Evolutionary conservation across 1,140 invertebrate genomes (phyloP), one percentile per base, ranked within the genome.

Genomic region (Eueides isabella): DNA sequence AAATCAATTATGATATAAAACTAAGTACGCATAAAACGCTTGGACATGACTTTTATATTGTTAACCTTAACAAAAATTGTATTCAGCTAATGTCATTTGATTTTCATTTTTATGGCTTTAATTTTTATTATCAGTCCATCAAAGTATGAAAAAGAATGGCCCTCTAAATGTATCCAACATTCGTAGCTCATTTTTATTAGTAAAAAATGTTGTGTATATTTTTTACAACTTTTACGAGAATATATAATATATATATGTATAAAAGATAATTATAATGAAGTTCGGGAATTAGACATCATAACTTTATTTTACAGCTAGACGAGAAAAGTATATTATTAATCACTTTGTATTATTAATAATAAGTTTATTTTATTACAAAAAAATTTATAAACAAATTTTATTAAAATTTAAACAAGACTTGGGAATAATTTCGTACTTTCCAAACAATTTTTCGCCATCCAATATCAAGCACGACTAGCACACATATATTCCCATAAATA

Each of bases 401-500:
- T 55, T 55, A 55, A 19, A 11, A 26, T 9, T 9, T 11, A 7
- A 55, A 44, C 41, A 19, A 44, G n/a, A n/a, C 19, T 19, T n/a
- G 6, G 7, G 16, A 48, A 48, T 26, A 55, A 12, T 26, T 23
- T 55, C 19, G 11, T 23, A 55, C n/a, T 26, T 26, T 23, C 19
- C 23, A 11, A 55, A 55, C 2, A 26, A 14, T 55, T 55, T 55
- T 55, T 26, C 48, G 11, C 48, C 48, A 23, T 55, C 23, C 23
- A 55, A 55, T 55, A 55, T 55, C 48, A 23, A 23, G 16, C 41
- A 44, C 41, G n/a, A 44, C 41, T 19, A 16, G 23, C 48, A 12
- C 48, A 55, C 48, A 26, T 55, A 55, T 55, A 55, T 26, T 55
- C 48, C 48, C 23, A 55, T 55, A 55, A 55, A 55, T 55, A 55